phyloP scores from a whole-genome alignment of 2,797 vertebrate genomes.

The Syngnathus acus region DNA sequence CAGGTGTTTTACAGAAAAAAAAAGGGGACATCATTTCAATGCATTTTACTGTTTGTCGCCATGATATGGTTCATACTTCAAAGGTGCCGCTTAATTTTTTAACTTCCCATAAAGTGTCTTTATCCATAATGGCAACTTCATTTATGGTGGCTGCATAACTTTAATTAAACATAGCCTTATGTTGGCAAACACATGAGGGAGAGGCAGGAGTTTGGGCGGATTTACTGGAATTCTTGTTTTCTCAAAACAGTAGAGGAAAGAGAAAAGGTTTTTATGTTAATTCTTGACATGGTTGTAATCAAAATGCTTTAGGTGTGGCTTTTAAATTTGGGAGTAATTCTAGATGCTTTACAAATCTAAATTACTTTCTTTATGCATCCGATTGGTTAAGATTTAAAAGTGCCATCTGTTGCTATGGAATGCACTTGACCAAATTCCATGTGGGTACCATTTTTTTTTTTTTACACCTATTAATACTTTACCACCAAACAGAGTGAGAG shows the following conservation, averaged over 20 bases:
- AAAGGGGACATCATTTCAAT: slow-evolving; percentile 60
- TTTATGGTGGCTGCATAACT: slow-evolving; percentile 72
- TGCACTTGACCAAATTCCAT: background rate
- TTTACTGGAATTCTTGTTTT: slow-evolving; percentile 23
- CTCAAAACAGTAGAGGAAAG: slow-evolving; percentile 16
- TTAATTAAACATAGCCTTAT: slow-evolving; percentile 72
- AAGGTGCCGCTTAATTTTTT: slow-evolving; percentile 68
- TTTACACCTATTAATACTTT: background rate
- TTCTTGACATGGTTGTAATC: slow-evolving; percentile 29
- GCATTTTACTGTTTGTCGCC: slow-evolving; percentile 50
- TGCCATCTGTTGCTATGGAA: background rate
- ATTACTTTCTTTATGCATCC: background rate
- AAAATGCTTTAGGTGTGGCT: slow-evolving; percentile 19
- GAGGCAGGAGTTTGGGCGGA: slow-evolving; percentile 14
- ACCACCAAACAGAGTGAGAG: background rate
- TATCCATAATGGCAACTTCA: slow-evolving; percentile 61
- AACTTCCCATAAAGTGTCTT: slow-evolving; percentile 65
- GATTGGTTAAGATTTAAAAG: slow-evolving; percentile 1
- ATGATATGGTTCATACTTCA: slow-evolving; percentile 65
- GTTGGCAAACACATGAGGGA: slow-evolving; percentile 45
- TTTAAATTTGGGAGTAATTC: slow-evolving; percentile 5
- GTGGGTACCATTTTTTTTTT: background rate
- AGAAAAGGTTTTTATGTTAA: slow-evolving; percentile 26
- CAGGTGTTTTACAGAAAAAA: slow-evolving; percentile 57
- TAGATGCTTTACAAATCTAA: slow-evolving; percentile 9